Base-by-base conservation (phyloP, 2,797 vertebrate genomes). In the Bovichtus diacanthus region DNA sequence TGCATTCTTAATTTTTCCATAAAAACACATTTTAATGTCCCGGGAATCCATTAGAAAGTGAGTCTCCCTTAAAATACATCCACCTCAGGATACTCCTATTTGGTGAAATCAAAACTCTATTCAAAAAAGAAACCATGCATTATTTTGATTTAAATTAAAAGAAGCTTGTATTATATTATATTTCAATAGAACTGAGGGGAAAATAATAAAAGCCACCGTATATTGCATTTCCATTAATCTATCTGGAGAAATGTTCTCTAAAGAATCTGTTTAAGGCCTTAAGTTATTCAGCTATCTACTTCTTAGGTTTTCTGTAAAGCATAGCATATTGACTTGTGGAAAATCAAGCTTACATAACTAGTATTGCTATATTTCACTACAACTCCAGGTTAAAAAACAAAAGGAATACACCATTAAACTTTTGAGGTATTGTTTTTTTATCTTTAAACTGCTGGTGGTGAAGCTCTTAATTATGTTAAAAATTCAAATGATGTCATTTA, bases 1-100 rank as follows among this genome's bases (percentile, higher is more conserved):
- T 75, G 70, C 38, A 55, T 61, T 76, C 21, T 27, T 70, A 62
- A 61, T 69, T 69, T 69, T 67, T 77, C 77, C 81, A 72, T 51
- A 68, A 58, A 70, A 63, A 63, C 49, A 36, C 59, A 72, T 76
- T 50, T 9, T 58, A 75, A 56, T 70, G 77, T 58, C 41, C 63
- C 15, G 0, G 27, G 68, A 65, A 70, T 78, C 59, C 60, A 70
- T 72, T 73, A 73, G 44, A 53, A 70, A 68, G 34, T 41, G 16
- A 18, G 41, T 50, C 23, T 58, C 18, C 25, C 13, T 59, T 55
- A 0, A 60, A 41, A 46, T 41, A 18, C 58, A 3, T 13, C 15
- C 13, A 25, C 13, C 64, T 50, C 11, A 55, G 41, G 13, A 60
- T 44, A 44, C n/a, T 55, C 19, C 18, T 15, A 27, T 36, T 1